phyloP scores from a whole-genome alignment of 2,113 vertebrate species.

The Stigmatopora argus region DNA sequence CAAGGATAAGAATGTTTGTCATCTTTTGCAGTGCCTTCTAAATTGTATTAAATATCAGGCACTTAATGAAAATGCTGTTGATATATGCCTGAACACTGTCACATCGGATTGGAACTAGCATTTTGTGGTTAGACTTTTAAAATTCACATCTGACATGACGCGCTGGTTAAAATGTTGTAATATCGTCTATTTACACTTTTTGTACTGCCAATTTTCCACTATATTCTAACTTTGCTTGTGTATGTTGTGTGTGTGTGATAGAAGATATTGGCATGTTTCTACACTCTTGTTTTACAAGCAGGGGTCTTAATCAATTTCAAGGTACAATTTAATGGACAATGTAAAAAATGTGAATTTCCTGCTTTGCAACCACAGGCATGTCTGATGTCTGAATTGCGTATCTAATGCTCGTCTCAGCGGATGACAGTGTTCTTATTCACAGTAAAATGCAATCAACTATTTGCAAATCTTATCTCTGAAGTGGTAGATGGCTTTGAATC shows the following conservation, averaged over 20 bases:
- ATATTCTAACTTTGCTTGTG: constrained; percentile 20
- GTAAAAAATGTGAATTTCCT: constrained; percentile 72
- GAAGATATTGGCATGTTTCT: constrained; percentile 7
- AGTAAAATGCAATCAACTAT: constrained; percentile 18
- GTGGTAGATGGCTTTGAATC: background rate
- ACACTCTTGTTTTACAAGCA: constrained; percentile 11
- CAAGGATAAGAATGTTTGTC: background rate
- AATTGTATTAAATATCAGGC: too few species aligned
- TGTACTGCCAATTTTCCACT: constrained; percentile 16
- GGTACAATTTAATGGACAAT: constrained; percentile 74
- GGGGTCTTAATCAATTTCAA: constrained; percentile 74
- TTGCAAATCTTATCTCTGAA: constrained; percentile 21
- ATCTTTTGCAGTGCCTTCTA: background rate
- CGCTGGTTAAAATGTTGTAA: constrained; percentile 39
- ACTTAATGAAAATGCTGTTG: too few species aligned
- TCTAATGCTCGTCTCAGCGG: constrained; percentile 50
- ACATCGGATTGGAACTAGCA: too few species aligned
- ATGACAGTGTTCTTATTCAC: constrained; percentile 17
- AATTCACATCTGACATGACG: constrained; percentile 33
- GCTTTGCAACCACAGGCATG: constrained; percentile 53
- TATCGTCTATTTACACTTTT: constrained; percentile 29
- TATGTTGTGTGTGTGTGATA: constrained; percentile 7
- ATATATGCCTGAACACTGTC: too few species aligned
- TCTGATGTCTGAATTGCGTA: constrained; percentile 70
- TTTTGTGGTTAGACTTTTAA: constrained; percentile 25